Conservation (phyloP, 1,140 invertebrate species). For the Penaeus indicus region DNA sequence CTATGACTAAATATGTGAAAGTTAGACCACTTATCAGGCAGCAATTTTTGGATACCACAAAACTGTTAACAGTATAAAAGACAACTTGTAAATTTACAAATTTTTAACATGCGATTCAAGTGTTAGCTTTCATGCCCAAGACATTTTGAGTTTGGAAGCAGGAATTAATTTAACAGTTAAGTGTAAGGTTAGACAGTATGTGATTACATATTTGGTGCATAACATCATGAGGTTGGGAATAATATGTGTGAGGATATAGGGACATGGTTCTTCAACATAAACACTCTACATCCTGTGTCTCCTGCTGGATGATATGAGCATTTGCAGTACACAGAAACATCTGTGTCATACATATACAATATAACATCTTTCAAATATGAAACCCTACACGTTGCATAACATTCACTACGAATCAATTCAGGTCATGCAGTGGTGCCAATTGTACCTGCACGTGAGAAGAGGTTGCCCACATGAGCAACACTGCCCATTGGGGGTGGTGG, state of each 20-base stretch:
- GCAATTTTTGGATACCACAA: too few species aligned
- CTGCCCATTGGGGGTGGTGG: conserved; percentile 67
- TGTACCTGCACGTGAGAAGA: conserved; percentile 67
- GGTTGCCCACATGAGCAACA: conserved; percentile 67
- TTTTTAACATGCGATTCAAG: too few species aligned
- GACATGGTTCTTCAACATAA: not conserved
- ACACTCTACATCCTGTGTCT: not conserved
- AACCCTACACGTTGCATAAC: not conserved
- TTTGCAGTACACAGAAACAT: not conserved
- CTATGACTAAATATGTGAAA: too few species aligned
- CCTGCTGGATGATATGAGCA: not conserved
- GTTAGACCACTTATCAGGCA: too few species aligned
- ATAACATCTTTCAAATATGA: conserved; percentile 28
- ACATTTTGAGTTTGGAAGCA: too few species aligned
- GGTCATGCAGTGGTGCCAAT: conserved; percentile 35
- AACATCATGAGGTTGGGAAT: too few species aligned
- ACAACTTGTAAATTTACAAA: too few species aligned
- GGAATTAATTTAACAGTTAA: too few species aligned
- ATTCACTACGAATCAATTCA: not conserved
- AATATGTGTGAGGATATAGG: not conserved
- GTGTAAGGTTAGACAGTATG: too few species aligned
- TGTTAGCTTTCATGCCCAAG: too few species aligned
- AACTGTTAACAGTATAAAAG: too few species aligned
- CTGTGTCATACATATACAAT: conserved; percentile 13
- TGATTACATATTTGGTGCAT: too few species aligned